Percentiles rank a stretch among this genome's conserved stretches.
These are phyloP conservation scores for Eupristina koningsbergeri DNA, from an alignment of 1,140 invertebrate genomes.

Conservation along the genomic window DNA sequence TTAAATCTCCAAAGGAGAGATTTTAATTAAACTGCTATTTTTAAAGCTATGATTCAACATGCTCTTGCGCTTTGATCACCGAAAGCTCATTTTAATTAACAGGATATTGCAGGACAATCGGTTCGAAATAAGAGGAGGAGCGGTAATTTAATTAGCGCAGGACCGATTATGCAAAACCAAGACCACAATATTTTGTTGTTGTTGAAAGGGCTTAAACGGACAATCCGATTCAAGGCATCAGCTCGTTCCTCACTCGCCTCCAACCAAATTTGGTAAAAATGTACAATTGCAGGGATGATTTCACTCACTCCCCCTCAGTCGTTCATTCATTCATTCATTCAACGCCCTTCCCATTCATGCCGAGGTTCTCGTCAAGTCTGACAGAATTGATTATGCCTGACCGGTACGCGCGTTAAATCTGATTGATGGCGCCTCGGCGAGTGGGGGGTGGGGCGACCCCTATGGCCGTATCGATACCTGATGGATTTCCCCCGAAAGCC, in stretches of 20 bases:
- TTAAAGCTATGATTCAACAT: background rate
- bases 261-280: too few species aligned
- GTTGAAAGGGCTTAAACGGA: too few species aligned
- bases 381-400: conserved; percentile 49
- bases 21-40: background rate
- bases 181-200: too few species aligned
- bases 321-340: too few species aligned
- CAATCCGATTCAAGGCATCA: too few species aligned
- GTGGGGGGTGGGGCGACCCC: background rate
- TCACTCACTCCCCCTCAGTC: too few species aligned
- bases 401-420: conserved; percentile 44
- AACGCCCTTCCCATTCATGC: background rate
- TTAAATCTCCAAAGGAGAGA: background rate
- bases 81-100: background rate
- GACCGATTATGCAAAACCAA: too few species aligned
- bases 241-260: too few species aligned
- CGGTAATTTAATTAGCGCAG: too few species aligned
- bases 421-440: conserved; percentile 45
- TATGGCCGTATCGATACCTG: background rate
- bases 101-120: too few species aligned
- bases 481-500: conserved; percentile 28
- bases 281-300: too few species aligned
- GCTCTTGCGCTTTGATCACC: background rate
- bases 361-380: conserved; percentile 21
- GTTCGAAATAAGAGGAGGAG: too few species aligned